phyloP scores from a whole-genome alignment of 2,888 invertebrate genomes.

The Trichopoda pennipes region DNA sequence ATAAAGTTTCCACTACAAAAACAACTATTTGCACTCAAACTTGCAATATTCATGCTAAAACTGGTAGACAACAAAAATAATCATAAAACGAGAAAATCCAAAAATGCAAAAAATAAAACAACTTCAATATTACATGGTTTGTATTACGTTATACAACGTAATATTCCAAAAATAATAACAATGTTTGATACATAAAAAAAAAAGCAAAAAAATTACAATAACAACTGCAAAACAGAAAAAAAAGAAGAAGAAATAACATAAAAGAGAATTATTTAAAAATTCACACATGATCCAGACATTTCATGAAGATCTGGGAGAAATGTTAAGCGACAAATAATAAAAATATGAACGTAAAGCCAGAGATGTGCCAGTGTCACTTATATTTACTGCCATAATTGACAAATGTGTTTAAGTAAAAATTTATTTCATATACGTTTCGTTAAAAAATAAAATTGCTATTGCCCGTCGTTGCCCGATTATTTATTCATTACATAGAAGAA shows the following conservation, averaged over 20 bases:
- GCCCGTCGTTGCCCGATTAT: no score
- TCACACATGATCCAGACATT: conserved; percentile 51
- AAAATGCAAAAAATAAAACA: conserved; percentile 1
- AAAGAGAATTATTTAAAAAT: not conserved
- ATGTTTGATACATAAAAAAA: conserved; percentile 41
- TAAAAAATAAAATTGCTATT: no score
- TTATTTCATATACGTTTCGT: no score
- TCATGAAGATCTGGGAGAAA: conserved; percentile 18
- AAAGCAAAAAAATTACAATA: conserved; percentile 13
- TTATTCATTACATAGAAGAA: no score
- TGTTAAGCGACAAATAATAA: conserved; percentile 7
- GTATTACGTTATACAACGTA: conserved; percentile 67
- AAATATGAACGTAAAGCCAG: not conserved
- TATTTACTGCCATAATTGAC: not conserved
- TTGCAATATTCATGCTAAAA: conserved; percentile 21
- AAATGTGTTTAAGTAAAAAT: no score
- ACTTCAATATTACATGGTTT: conserved; percentile 60
- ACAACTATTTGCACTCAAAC: conserved; percentile 5
- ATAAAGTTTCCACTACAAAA: conserved; percentile 25
- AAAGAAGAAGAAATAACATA: conserved; percentile 1
- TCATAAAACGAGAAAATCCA: conserved; percentile 17
- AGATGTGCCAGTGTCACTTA: not conserved
- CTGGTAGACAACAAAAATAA: conserved; percentile 33
- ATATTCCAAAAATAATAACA: conserved; percentile 17
- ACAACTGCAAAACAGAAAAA: conserved; percentile 10